Evolutionary conservation across 2,888 invertebrate species (phyloP), one percentile per base, ranked within the genome.

Genomic region (Chymomyza fuscimana): DNA sequence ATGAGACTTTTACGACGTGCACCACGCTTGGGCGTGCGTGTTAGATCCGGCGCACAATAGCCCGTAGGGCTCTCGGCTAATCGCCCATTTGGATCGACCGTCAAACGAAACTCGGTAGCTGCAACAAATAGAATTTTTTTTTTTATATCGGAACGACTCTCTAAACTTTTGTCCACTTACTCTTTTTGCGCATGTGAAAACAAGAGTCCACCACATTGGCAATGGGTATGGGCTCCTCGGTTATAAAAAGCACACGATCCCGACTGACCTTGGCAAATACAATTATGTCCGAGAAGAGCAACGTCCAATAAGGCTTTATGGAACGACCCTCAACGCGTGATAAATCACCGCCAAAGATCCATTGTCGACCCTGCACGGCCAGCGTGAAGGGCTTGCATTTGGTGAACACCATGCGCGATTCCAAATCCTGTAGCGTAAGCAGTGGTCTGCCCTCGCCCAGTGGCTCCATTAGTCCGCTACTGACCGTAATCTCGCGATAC

Each of bases 331-430:
- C 97, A 1, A 97, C 95, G 76, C 96, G 94, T 12, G 95, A 95
- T 36, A 97, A 92, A 84, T 97, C 97, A 0, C 97, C 97, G 5
- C 97, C 97, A 83, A 97, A 97, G 70, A 97, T 96, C 97, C 97
- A 97, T 91, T 97, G 97, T 64, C 97, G 94, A 32, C 96, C 96
- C 64, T 96, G 95, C 82, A 96, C 95, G 87, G 95, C 96, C 90
- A 97, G 92, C 65, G 96, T 95, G 91, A 97, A 97, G 65, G 97
- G 97, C 94, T 96, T 97, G 93, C 97, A 97, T 92, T 96, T 95
- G 87, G 97, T 97, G 93, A 97, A 97, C 84, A 97, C 97, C 90
- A 97, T 94, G 86, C 97, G 93, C 88, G 96, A 96, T 91, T 97
- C 97, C 77, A 97, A 93, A 90, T 97, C 97, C 87, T 96, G 96